A percentile compares a stretch with the other conserved stretches of the same genome.
Evolutionary conservation across 2,797 vertebrate genomes (phyloP).

Genomic region (Lepus oiostolus): DNA sequence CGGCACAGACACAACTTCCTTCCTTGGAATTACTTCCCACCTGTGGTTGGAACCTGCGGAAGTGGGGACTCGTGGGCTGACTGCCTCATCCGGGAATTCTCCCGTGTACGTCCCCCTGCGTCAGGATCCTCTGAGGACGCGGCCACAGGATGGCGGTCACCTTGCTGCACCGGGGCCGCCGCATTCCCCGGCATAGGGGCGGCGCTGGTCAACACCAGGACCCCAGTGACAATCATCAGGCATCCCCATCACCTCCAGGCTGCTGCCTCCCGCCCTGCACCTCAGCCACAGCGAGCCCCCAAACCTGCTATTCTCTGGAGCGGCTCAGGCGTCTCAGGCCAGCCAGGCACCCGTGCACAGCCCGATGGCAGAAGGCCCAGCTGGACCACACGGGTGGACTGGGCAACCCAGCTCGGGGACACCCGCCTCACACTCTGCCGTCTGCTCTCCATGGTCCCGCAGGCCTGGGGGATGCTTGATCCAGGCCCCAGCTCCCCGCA

Average conservation of each 20-base stretch:
- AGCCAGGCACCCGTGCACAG: not conserved
- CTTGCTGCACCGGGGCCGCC: not conserved
- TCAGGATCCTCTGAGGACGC: not conserved
- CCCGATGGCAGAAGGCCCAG: too few relatives aligned
- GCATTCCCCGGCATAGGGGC: not conserved
- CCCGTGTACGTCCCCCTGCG: too few relatives aligned
- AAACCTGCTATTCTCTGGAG: not conserved
- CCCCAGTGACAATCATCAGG: not conserved
- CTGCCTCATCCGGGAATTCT: too few relatives aligned
- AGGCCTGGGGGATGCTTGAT: not conserved
- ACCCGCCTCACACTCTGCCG: too few relatives aligned
- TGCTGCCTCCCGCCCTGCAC: too few relatives aligned
- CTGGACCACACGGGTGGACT: not conserved
- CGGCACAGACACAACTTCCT: too few relatives aligned
- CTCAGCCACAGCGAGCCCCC: not conserved
- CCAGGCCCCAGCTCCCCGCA: not conserved
- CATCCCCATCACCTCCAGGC: not conserved
- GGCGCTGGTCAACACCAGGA: not conserved
- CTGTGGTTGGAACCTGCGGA: too few relatives aligned
- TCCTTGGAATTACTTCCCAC: too few relatives aligned
- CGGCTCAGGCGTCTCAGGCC: not conserved
- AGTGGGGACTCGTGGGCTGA: too few relatives aligned
- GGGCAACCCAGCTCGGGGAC: not conserved
- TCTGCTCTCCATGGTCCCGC: not conserved
- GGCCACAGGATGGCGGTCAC: accelerated